Percentiles rank a stretch among this genome's conserved stretches.
Conservation (phyloP, 2,113 vertebrate genomes). For the Daphoenositta chrysoptera region DNA sequence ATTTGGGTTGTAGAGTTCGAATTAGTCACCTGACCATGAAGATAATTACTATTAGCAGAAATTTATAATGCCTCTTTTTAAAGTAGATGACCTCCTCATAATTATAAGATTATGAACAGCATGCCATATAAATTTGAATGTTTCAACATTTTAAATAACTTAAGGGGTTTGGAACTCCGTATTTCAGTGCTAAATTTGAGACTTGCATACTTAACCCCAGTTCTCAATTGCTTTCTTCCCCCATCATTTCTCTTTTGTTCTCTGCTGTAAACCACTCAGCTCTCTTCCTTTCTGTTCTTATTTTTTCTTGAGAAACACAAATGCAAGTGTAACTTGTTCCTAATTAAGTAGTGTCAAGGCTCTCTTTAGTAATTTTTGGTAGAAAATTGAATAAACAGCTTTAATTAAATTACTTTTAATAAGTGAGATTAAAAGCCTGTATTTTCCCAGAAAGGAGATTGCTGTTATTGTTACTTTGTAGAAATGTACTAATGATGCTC, state of each 20-base stretch:
- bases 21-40: not conserved
- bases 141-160: slow-evolving; percentile 6
- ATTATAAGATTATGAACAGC: slow-evolving; percentile 3
- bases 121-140: slow-evolving; percentile 13
- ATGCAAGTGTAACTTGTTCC: not conserved
- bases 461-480: not conserved
- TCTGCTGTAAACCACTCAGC: not conserved
- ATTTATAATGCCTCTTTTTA: not conserved
- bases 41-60: slow-evolving; percentile 28
- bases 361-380: not conserved
- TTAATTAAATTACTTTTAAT: not conserved
- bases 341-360: not conserved
- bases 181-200: not conserved
- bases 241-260: not conserved
- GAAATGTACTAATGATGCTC: not conserved
- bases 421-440: not conserved
- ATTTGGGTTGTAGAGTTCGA: not conserved
- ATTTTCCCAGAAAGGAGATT: not conserved
- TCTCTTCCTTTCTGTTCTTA: not conserved
- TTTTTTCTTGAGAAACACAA: slow-evolving; percentile 1
- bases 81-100: not conserved
- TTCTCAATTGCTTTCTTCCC: not conserved
- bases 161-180: not conserved
- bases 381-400: slow-evolving; percentile 22
- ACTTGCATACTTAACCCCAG: not conserved